Percentiles rank a stretch among this genome's conserved stretches.
phyloP scores from a whole-genome alignment of 2,113 vertebrate genomes.

The Nettapus auritus region DNA sequence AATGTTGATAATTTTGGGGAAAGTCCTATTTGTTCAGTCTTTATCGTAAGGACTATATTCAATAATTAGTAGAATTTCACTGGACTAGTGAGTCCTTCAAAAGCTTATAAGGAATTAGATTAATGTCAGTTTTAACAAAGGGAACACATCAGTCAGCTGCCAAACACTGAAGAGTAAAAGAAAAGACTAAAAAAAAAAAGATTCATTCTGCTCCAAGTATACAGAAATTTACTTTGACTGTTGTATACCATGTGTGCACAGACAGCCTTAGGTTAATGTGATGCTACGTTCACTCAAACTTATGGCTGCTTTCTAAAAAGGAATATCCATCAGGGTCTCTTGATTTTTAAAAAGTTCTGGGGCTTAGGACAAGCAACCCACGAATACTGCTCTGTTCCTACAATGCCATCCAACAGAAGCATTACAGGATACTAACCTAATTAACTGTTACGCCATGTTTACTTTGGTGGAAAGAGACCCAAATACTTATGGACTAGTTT shows the following conservation, averaged over 20 bases:
- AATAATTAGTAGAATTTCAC: background rate
- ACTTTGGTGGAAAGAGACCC: background rate
- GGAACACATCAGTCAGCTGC: background rate
- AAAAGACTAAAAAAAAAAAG: background rate
- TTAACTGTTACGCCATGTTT: too few relatives aligned
- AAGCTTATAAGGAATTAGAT: background rate
- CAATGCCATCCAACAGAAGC: fast-evolving
- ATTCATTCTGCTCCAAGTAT: background rate
- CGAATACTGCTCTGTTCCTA: background rate
- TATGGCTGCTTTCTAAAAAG: background rate
- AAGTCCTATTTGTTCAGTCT: background rate
- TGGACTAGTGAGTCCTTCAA: background rate
- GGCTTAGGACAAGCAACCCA: background rate
- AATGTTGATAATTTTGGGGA: background rate
- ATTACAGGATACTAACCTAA: background rate
- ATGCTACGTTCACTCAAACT: background rate
- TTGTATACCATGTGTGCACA: fast-evolving
- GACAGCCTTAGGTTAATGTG: background rate
- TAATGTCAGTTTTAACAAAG: background rate
- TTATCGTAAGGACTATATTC: fast-evolving
- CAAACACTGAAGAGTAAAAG: background rate
- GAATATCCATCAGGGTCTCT: background rate
- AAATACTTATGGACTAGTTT: fast-evolving
- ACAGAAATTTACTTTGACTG: background rate
- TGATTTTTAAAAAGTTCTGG: background rate